Conservation (phyloP, 92 coral and sea anemone species). For the Siderastrea radians region DNA sequence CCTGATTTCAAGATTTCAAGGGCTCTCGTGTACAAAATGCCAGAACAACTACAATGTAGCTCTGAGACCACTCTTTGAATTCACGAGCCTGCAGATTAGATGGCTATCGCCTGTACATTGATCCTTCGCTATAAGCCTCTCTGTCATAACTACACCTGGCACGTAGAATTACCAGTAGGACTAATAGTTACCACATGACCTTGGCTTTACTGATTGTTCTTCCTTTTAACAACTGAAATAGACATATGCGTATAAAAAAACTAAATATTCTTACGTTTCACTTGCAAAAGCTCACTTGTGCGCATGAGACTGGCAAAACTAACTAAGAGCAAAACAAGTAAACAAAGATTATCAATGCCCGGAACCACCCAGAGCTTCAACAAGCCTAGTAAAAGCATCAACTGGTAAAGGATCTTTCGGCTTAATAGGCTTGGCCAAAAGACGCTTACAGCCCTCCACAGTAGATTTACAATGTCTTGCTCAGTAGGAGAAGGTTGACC, state of each 20-base stretch:
- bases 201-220: slow-evolving; percentile 21
- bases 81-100: too few relatives aligned
- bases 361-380: slow-evolving; percentile 25
- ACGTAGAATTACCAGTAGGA: slow-evolving; percentile 35
- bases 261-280: slow-evolving; percentile 17
- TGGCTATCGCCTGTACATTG: slow-evolving; percentile 9
- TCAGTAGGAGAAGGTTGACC: background rate
- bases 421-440: slow-evolving; percentile 29
- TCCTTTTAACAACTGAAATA: slow-evolving; percentile 9
- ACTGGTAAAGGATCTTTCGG: slow-evolving; percentile 40
- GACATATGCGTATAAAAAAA: slow-evolving; percentile 19
- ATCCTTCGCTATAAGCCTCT: slow-evolving; percentile 12
- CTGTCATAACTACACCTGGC: slow-evolving; percentile 46
- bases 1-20: too few relatives aligned
- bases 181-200: slow-evolving; percentile 28
- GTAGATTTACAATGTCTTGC: slow-evolving; percentile 18
- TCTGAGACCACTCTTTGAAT: too few relatives aligned
- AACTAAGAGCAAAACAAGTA: slow-evolving; percentile 8
- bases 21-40: too few relatives aligned
- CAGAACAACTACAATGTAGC: too few relatives aligned
- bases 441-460: slow-evolving; percentile 40
- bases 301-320: slow-evolving; percentile 22
- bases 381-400: slow-evolving; percentile 24
- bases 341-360: slow-evolving; percentile 13
- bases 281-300: slow-evolving; percentile 30